Base-by-base conservation (phyloP, 2,797 vertebrate species). In the Macropus fuliginosus region DNA sequence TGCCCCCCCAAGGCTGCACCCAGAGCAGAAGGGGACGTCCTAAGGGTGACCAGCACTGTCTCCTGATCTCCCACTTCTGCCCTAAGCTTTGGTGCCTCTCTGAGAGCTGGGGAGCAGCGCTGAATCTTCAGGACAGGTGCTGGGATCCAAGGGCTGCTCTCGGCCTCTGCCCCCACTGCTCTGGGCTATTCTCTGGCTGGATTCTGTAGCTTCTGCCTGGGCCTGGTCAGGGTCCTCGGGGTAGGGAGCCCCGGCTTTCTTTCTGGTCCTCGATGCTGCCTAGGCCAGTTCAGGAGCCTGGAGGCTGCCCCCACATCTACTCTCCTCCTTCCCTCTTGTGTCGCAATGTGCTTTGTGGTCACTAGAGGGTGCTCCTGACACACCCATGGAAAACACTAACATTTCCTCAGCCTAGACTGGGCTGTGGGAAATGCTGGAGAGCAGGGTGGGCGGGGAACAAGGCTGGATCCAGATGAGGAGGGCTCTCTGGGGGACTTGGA, bases 321-420 rank as follows among this genome's bases (percentile, higher is more conserved):
- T 40, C 34, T 18, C 66, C 21, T 0, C 10, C 28, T 56, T 4
- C 21, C 66, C 8, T 54, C 74, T 50, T 6, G 5, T 5, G 13
- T n/a, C 0, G 21, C 12, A 27, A 9, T 94, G 90, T 40, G 0
- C 8, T 87, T 95, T 96, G 0, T 4, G n/a, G 56, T 74, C 98
- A 96, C 95, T 31, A 96, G 97, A 92, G 94, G 96, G 92, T 87
- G 50, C 81, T 18, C 92, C 90, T 93, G 31, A 56, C 94, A 57
- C 96, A 96, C 66, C 1, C 54, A 34, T 54, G 54, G 34, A 12
- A 1, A 59, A 6, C 34, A 5, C 62, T 34, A 5, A 16, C 3
- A 52, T 5, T 5, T 66, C 1, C 14, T 14, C 62, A n/a, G 34
- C 5, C 34, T 18, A 5, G 62, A 18, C 16, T 31, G 14, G 34